Evolutionary conservation across 2,797 vertebrate species (phyloP).

Genomic region (Acanthis flammea): DNA sequence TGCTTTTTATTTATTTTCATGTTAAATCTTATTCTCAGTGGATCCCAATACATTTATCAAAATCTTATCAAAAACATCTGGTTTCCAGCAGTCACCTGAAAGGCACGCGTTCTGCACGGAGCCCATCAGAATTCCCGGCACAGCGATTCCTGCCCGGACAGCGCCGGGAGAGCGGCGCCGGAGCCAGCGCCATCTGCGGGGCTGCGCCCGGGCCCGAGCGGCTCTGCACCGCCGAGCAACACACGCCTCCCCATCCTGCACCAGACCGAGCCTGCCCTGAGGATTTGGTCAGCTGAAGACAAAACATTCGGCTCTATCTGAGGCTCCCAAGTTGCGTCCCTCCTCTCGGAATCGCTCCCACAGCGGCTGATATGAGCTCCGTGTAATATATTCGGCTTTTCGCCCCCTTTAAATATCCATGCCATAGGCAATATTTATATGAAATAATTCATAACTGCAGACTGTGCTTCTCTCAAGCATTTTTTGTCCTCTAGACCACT

Average conservation of each 20-base stretch:
- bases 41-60: conserved; percentile 29
- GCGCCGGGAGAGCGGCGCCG: background rate
- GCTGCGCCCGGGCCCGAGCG: background rate
- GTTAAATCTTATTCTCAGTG: background rate
- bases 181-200: conserved; percentile 62
- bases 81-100: conserved; percentile 7
- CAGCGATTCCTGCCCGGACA: background rate
- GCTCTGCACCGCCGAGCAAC: too few species aligned
- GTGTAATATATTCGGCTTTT: background rate
- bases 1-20: conserved; percentile 49
- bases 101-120: background rate
- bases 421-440: conserved; percentile 41
- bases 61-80: conserved; percentile 46
- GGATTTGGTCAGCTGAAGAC: too few species aligned
- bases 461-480: background rate
- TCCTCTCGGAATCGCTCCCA: background rate
- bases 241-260: accelerated
- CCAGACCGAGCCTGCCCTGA: accelerated
- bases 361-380: background rate
- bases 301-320: accelerated
- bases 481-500: background rate
- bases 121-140: background rate
- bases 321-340: background rate
- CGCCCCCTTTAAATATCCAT: conserved; percentile 21
- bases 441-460: conserved; percentile 48